Percentiles rank a stretch among this genome's conserved stretches.
These are phyloP conservation scores for Corythaeola cristata DNA, from an alignment of 2,113 vertebrate species.

Conservation along the genomic window DNA sequence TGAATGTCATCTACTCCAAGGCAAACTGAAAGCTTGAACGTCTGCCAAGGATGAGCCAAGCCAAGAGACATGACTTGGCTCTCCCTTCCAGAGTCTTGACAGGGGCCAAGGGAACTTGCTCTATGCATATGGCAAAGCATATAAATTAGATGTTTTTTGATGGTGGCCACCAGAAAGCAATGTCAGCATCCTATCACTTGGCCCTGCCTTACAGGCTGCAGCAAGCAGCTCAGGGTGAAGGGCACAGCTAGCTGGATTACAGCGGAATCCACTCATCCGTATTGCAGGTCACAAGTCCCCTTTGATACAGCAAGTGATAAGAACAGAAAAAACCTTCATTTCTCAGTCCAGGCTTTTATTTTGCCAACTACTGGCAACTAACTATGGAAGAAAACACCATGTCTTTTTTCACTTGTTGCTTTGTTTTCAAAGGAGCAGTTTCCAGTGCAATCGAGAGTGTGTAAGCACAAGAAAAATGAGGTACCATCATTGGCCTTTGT, in stretches of 20 bases:
- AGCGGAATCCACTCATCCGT: rapidly evolving
- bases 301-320: neutral
- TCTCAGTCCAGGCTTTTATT: neutral
- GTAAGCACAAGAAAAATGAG: slow-evolving; percentile 9
- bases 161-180: neutral
- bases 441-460: neutral
- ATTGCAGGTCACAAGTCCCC: neutral
- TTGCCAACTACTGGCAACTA: neutral
- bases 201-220: neutral
- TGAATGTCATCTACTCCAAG: neutral
- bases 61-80: slow-evolving; percentile 65
- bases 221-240: neutral
- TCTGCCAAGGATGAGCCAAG: slow-evolving; percentile 41
- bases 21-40: slow-evolving; percentile 10
- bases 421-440: slow-evolving; percentile 26
- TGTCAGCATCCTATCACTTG: neutral
- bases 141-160: slow-evolving; percentile 42
- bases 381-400: neutral
- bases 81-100: neutral
- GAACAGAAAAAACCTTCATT: neutral
- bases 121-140: neutral
- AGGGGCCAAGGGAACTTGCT: neutral
- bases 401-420: neutral
- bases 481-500: neutral
- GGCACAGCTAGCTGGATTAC: neutral